Base-by-base conservation (phyloP, 2,888 invertebrate genomes). In the Chrysotoxum bicinctum region DNA sequence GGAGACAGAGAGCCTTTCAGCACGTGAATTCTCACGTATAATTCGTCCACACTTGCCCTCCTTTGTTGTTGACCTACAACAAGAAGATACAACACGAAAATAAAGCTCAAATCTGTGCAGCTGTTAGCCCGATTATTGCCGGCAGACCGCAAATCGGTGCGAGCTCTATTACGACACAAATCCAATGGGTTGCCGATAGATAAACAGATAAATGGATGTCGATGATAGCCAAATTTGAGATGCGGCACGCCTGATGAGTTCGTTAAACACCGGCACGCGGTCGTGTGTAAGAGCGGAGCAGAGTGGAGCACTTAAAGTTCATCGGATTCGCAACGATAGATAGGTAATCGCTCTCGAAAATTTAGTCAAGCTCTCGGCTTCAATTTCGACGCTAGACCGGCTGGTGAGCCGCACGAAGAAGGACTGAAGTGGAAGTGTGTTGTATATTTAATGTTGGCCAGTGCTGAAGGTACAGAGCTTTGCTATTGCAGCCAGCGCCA, bases 351-450 rank as follows among this genome's bases (percentile, higher is more conserved):
- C 48, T 58, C 14, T 37, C 37, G 35, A 21, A 66, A 37, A 40
- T 3, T 1, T 82, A 37, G 45, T 16, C 30, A 32, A 54, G 30
- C 54, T 54, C 23, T 45, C 62, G 37, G 12, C 23, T 50, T 50
- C 62, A 37, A 16, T 48, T 48, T 64, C 45, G 45, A 60, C 70
- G 60, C 54, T 73, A 77, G 70, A 81, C 85, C 73, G 81, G 69
- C 81, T 81, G 73, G 64, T 81, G 85, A 77, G 85, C 85, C 85
- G 81, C 81, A 85, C 85, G 69, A 73, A 69, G 81, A 85, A 85
- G 85, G 85, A 85, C 85, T 85, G 85, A 85, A 85, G 73, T 70
- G 66, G 76, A 81, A 85, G 43, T 69, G 66, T 72, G 14, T 37
- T 16, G 52, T 68, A 48, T 54, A 14, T 56, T 40, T 73, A 32